Evolutionary conservation across 2,888 invertebrate genomes (phyloP).

Genomic region (Phyllotreta cruciferae): DNA sequence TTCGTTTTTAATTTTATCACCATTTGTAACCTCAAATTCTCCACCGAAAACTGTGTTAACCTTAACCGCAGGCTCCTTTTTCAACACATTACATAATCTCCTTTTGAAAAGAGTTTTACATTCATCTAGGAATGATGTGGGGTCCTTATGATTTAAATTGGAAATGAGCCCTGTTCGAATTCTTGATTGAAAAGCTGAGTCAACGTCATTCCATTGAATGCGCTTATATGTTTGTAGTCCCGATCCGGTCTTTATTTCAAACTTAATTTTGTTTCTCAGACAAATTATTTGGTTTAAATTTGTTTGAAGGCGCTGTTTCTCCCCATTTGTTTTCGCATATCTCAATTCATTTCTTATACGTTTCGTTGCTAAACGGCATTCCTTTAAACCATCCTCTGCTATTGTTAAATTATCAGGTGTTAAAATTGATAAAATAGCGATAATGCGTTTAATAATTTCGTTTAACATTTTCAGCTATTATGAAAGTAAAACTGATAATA

Average conservation of each 20-base stretch:
- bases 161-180: slow-evolving; percentile 28
- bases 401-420: no score
- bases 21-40: slow-evolving; percentile 35
- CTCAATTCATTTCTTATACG: no score
- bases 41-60: slow-evolving; percentile 38
- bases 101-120: slow-evolving; percentile 24
- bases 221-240: neutral
- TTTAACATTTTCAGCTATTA: no score
- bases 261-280: no score
- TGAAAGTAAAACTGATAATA: no score
- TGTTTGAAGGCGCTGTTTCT: no score
- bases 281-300: no score
- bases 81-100: slow-evolving; percentile 31
- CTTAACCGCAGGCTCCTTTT: slow-evolving; percentile 32
- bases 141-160: slow-evolving; percentile 37
- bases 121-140: slow-evolving; percentile 33
- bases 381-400: no score
- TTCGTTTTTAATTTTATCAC: slow-evolving; percentile 36
- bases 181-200: slow-evolving; percentile 23
- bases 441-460: no score
- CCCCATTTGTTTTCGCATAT: no score
- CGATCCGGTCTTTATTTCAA: neutral
- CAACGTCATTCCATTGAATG: slow-evolving; percentile 26
- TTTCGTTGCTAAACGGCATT: no score
- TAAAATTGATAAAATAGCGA: no score